Evolutionary conservation across 2,888 invertebrate genomes (phyloP), one percentile per base, ranked within the genome.

Genomic region (Parthenolecanium corni): DNA sequence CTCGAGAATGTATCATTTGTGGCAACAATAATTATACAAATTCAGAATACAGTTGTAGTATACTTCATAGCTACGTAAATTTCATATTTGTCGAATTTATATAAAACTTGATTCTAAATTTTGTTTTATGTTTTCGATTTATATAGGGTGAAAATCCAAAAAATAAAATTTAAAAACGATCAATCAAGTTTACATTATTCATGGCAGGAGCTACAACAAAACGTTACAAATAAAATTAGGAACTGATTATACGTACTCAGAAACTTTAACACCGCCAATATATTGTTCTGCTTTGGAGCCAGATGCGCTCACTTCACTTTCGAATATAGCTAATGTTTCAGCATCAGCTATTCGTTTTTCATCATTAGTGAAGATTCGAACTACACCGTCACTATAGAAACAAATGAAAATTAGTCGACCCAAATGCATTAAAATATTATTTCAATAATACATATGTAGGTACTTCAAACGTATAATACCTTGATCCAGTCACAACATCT

Each of bases 401-500:
- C 14, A 16, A 12, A 31, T 11, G 18, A 5, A 18, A 53, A 52
- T 46, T 18, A 21, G 42, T 46, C 11, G 23, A 25, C 16, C 36
- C 9, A 46, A 64, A 38, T 25, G n/a, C n/a, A 25, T 24, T 23
- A 36, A n/a, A 9, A 61, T 24, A n/a, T n/a, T n/a, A 3, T 16
- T 2, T 20, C 46, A 57, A 31, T 23, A 16, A 18, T 52, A 68
- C 72, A 73, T 72, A 73, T 74, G 71, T 25, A 77, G 77, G 3
- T 42, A 16, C 14, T 42, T 42, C 16, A 18, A 40, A 52, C 49
- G 20, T 31, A 23, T 36, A 23, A 57, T 70, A 79, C 80, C 79
- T 80, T 66, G 76, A 73, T 71, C 93, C 97, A 42, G 89, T 83
- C 16, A 88, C 90, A 69, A 98, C 82, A 73, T 97, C 96, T 1